Evolutionary conservation across 2,797 vertebrate species (phyloP).

Genomic region (Myotis daubentonii): DNA sequence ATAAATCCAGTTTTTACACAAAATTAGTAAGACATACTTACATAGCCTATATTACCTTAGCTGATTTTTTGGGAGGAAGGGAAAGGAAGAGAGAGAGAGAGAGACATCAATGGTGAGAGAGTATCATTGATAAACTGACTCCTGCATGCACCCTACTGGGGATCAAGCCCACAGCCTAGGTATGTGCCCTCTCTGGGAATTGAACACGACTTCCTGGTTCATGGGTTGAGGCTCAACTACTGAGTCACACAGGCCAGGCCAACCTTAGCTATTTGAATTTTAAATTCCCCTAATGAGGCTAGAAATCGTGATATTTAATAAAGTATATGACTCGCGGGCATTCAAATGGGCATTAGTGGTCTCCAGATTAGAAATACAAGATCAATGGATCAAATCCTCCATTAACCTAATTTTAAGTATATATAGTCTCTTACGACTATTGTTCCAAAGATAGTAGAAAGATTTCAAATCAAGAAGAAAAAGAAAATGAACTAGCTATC

Average conservation of each 20-base stretch:
- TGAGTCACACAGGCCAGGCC: too few relatives aligned
- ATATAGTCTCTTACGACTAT: not conserved
- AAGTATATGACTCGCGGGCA: not conserved
- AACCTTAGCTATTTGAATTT: not conserved
- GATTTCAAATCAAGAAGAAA: conserved; percentile 4
- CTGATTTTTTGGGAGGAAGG: too few relatives aligned
- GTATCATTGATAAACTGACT: too few relatives aligned
- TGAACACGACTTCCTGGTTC: too few relatives aligned
- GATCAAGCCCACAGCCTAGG: too few relatives aligned
- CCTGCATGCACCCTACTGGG: too few relatives aligned
- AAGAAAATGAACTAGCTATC: not conserved
- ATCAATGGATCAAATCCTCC: not conserved
- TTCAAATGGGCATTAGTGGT: not conserved
- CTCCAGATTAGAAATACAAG: not conserved
- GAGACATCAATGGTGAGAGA: too few relatives aligned
- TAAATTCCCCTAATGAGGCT: not conserved
- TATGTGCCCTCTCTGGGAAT: too few relatives aligned
- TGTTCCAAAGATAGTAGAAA: not conserved
- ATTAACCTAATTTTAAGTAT: not conserved
- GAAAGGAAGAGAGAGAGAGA: too few relatives aligned
- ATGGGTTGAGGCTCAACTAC: too few relatives aligned
- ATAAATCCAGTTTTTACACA: not conserved
- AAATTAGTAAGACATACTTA: not conserved
- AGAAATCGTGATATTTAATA: not conserved
- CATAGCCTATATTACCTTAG: not conserved